Conservation (phyloP, 1,140 invertebrate species). For the Lasioglossum baleicum region DNA sequence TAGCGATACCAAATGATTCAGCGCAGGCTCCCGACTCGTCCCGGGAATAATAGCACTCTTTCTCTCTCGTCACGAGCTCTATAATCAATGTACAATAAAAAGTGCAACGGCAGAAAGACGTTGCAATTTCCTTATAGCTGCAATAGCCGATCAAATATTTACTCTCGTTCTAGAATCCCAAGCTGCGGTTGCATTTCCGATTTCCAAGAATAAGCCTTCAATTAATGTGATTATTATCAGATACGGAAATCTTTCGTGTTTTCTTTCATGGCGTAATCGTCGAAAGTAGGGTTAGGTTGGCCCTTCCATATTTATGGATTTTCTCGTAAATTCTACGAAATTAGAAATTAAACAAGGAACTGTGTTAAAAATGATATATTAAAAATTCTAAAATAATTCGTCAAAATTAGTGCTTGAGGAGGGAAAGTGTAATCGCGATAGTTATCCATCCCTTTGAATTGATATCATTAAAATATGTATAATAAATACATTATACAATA, state of each 20-base stretch:
- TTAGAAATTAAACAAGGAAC: too few relatives aligned
- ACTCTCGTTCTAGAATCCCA: constrained; percentile 2
- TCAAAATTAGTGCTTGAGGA: too few relatives aligned
- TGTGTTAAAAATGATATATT: too few relatives aligned
- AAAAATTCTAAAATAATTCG: too few relatives aligned
- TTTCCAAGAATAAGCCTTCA: constrained; percentile 32
- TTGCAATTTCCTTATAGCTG: constrained; percentile 25
- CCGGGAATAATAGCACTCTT: background rate
- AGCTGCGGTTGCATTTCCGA: background rate
- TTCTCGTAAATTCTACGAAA: background rate
- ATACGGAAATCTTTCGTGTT: background rate
- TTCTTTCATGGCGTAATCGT: background rate
- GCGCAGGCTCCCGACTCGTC: background rate
- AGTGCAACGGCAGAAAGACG: background rate
- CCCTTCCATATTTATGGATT: background rate
- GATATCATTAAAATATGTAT: too few relatives aligned
- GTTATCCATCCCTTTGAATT: too few relatives aligned
- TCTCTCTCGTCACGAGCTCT: background rate
- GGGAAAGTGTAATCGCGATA: too few relatives aligned
- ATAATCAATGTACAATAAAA: background rate
- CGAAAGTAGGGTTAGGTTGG: background rate
- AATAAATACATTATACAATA: too few relatives aligned
- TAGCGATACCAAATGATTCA: background rate
- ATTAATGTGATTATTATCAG: constrained; percentile 10
- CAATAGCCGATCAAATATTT: constrained; percentile 34